Percentiles rank a stretch among this genome's conserved stretches.
phyloP scores from a whole-genome alignment of 1,140 invertebrate genomes.

The Acromyrmex echinatior region DNA sequence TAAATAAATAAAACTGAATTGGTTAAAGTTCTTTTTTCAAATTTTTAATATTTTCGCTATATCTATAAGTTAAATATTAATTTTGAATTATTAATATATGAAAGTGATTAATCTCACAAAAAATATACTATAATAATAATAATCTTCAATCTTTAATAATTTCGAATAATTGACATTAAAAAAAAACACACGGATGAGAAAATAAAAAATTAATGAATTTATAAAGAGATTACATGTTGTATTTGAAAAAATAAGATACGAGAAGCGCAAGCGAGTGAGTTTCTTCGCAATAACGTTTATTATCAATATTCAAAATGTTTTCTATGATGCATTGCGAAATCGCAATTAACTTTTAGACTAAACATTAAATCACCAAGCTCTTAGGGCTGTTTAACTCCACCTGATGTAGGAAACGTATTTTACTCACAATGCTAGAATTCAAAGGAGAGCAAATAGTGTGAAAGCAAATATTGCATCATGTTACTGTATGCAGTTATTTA shows the following conservation, averaged over 20 bases:
- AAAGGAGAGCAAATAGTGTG: conserved; percentile 13
- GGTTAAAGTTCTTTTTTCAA: conserved; percentile 9
- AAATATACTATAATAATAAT: too few relatives aligned
- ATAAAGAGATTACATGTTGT: not conserved
- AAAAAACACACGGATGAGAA: not conserved
- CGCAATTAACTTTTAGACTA: conserved; percentile 61
- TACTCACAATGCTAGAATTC: conserved; percentile 50
- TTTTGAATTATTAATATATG: conserved; percentile 9
- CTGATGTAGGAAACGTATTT: conserved; percentile 14
- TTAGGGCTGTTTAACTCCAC: conserved; percentile 36
- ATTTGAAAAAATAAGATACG: not conserved
- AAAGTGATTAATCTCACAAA: not conserved
- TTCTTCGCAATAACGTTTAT: conserved; percentile 10
- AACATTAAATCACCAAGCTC: conserved; percentile 61
- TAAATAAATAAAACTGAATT: not conserved
- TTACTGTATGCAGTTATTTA: conserved; percentile 23
- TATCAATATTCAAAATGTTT: conserved; percentile 23
- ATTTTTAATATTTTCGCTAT: not conserved
- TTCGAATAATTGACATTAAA: not conserved
- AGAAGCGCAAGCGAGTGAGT: not conserved
- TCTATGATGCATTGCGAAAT: conserved; percentile 23
- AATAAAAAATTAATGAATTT: conserved; percentile 12
- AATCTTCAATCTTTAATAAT: not conserved
- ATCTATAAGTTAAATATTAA: not conserved
- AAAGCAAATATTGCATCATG: not conserved